These are phyloP conservation scores for Xestia sexstrigata DNA, from an alignment of 2,888 invertebrate species.

Conservation along the genomic window DNA sequence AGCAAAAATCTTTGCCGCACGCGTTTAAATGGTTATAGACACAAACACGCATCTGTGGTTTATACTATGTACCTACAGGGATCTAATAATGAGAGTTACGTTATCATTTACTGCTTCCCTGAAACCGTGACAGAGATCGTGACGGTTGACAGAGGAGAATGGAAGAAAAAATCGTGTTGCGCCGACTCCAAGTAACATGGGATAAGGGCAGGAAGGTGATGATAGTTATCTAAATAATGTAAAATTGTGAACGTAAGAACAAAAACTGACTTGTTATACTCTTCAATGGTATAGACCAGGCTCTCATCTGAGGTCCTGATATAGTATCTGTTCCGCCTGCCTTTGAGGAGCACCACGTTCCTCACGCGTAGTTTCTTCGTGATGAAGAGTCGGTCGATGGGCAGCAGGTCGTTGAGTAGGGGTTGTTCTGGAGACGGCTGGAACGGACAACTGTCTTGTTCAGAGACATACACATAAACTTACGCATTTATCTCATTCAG, in stretches of 20 bases:
- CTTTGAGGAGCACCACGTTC: slow-evolving; percentile 77
- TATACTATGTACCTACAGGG: background rate
- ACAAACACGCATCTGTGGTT: background rate
- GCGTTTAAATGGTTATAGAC: too few species aligned
- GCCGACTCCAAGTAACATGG: background rate
- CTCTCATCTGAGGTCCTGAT: slow-evolving; percentile 77
- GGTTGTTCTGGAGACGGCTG: slow-evolving; percentile 45
- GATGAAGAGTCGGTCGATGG: slow-evolving; percentile 79
- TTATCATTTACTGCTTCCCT: background rate
- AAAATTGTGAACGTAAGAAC: background rate
- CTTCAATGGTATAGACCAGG: slow-evolving; percentile 81
- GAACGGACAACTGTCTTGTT: background rate
- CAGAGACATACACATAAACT: background rate
- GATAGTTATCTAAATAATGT: background rate
- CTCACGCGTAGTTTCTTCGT: slow-evolving; percentile 80
- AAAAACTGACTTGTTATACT: slow-evolving; percentile 77
- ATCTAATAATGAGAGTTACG: background rate
- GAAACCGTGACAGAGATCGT: background rate
- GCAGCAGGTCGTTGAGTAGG: slow-evolving; percentile 72
- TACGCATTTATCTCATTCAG: background rate
- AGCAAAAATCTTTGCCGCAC: too few species aligned
- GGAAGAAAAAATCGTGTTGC: background rate
- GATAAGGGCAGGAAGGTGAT: background rate
- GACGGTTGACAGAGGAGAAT: background rate
- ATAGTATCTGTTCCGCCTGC: slow-evolving; percentile 82